These are phyloP conservation scores for Lasioglossum leucozonium DNA, from an alignment of 2,888 invertebrate species.

Conservation along the genomic window DNA sequence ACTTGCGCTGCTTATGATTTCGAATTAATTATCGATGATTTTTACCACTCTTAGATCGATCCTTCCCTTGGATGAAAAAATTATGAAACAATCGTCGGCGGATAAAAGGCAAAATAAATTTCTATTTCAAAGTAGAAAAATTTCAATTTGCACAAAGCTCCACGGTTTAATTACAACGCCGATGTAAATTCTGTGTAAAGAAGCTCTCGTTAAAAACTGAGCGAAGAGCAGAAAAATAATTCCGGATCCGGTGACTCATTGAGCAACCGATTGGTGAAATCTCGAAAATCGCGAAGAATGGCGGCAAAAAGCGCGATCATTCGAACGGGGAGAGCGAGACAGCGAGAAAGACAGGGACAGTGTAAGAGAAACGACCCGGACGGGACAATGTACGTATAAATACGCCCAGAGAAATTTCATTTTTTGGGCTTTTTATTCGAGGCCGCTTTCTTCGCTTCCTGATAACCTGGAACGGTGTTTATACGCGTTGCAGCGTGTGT, in stretches of 20 bases:
- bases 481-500: constrained; percentile 28
- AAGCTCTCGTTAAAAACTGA: not conserved
- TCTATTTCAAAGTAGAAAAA: not conserved
- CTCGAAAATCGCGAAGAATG: not conserved
- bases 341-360: not conserved
- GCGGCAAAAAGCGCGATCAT: not conserved
- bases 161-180: no score
- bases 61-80: not conserved
- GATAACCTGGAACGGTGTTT: constrained; percentile 50
- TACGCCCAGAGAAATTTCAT: constrained; percentile 29
- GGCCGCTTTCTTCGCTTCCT: constrained; percentile 61
- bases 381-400: not conserved
- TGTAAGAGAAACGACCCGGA: constrained; percentile 14
- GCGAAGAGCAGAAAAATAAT: not conserved
- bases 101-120: not conserved
- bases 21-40: not conserved
- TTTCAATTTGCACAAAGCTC: not conserved
- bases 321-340: not conserved
- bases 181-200: not conserved
- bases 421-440: constrained; percentile 31
- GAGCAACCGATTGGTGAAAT: not conserved
- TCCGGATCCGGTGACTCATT: not conserved
- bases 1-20: not conserved
- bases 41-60: not conserved
- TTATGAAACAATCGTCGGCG: no score